Evolutionary conservation across 1,140 invertebrate species (phyloP).

Genomic region (Tribolium castaneum): DNA sequence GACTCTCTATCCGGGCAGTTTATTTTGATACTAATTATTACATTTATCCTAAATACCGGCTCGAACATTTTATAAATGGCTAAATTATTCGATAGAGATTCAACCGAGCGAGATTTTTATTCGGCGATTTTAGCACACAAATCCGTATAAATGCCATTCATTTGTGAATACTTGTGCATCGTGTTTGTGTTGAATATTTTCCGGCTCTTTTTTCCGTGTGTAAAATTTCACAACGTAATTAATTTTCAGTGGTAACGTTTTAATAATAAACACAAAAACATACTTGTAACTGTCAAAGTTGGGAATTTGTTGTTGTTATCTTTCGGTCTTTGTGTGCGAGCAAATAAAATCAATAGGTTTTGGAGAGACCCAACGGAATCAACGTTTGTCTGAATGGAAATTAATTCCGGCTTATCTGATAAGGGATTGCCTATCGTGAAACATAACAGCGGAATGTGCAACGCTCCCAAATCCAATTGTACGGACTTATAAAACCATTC

Average conservation of each 20-base stretch:
- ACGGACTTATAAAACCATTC: not conserved
- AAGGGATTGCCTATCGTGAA: not conserved
- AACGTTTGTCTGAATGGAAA: not conserved
- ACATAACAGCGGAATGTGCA: not conserved
- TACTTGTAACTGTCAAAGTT: not conserved
- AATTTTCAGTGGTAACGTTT: not conserved
- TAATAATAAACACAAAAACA: not conserved
- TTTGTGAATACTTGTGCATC: not conserved
- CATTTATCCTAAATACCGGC: not conserved
- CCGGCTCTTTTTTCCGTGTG: not conserved
- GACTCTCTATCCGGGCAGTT: not conserved
- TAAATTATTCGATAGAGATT: not conserved
- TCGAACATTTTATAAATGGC: not conserved
- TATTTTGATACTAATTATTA: not conserved
- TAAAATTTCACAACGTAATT: not conserved
- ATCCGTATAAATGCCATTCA: not conserved
- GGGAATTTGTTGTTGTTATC: not conserved
- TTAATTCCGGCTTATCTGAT: not conserved
- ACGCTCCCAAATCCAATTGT: not conserved
- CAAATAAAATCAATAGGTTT: no score
- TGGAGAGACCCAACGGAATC: not conserved
- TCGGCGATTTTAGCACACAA: not conserved
- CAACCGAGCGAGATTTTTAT: not conserved
- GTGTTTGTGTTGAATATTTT: not conserved
- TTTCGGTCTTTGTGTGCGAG: no score